These are phyloP conservation scores for Apolygus lucorum DNA, from an alignment of 1,140 invertebrate genomes.

Conservation along the genomic window DNA sequence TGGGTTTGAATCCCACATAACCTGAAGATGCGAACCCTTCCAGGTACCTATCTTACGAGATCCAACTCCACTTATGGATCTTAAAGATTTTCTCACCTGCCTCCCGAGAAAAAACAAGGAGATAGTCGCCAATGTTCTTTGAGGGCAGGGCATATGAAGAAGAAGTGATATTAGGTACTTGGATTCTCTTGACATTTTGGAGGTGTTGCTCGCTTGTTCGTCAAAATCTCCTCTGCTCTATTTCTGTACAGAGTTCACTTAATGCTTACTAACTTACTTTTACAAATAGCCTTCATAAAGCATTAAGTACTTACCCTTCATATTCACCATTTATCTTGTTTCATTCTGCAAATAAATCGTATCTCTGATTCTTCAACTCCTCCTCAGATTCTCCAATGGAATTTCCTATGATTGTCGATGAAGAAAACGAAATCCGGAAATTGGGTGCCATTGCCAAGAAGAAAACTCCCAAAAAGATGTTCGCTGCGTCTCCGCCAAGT, in stretches of 20 bases:
- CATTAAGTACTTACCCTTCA: neutral
- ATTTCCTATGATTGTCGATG: neutral
- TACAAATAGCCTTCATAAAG: neutral
- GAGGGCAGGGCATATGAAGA: too few species aligned
- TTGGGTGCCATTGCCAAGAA: neutral
- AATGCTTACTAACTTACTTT: neutral
- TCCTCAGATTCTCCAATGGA: conserved; percentile 4
- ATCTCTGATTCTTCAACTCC: neutral
- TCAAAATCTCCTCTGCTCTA: too few species aligned
- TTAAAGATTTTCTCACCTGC: too few species aligned
- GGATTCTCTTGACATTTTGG: too few species aligned
- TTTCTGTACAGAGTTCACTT: neutral
- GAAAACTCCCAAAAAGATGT: neutral
- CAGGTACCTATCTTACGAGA: too few species aligned
- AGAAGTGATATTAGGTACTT: too few species aligned
- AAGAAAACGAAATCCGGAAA: neutral
- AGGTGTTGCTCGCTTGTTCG: too few species aligned
- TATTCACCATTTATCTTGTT: neutral
- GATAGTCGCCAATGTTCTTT: too few species aligned
- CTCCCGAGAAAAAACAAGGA: too few species aligned
- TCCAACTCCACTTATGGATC: too few species aligned
- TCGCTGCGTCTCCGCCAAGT: neutral
- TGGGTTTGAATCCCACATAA: too few species aligned
- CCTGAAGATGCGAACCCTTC: too few species aligned
- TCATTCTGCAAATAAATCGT: neutral